Conservation (phyloP, 2,113 vertebrate genomes). For the Edolisoma coerulescens region DNA sequence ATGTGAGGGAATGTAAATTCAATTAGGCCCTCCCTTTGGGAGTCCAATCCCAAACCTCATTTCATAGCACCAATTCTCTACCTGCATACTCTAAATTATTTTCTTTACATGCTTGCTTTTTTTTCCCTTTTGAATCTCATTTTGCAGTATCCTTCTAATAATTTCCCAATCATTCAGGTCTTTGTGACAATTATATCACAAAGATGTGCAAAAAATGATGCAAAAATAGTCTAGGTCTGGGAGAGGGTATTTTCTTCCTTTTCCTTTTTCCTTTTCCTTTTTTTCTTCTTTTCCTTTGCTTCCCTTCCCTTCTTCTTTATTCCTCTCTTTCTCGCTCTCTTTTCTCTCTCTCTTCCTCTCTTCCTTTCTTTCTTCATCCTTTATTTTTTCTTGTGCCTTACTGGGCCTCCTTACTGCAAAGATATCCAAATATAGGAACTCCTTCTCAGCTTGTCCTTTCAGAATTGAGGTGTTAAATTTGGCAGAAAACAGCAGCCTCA, state of each 20-base stretch:
- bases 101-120: background rate
- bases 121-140: background rate
- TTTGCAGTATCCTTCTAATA: background rate
- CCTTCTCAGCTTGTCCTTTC: conserved; percentile 3
- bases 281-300: background rate
- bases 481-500: conserved; percentile 6
- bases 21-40: background rate
- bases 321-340: background rate
- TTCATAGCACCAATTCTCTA: background rate
- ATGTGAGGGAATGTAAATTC: background rate
- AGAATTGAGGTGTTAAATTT: background rate
- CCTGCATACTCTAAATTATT: background rate
- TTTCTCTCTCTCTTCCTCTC: background rate
- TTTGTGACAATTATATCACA: background rate
- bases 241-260: background rate
- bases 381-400: background rate
- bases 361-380: background rate
- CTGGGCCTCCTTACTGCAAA: background rate
- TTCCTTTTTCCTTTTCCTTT: background rate
- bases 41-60: background rate
- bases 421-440: conserved; percentile 19
- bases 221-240: background rate
- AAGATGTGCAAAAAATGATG: background rate
- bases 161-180: background rate
- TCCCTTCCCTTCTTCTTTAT: background rate